Conservation (phyloP, 2,113 vertebrate species). For the Herpetotheres cachinnans region DNA sequence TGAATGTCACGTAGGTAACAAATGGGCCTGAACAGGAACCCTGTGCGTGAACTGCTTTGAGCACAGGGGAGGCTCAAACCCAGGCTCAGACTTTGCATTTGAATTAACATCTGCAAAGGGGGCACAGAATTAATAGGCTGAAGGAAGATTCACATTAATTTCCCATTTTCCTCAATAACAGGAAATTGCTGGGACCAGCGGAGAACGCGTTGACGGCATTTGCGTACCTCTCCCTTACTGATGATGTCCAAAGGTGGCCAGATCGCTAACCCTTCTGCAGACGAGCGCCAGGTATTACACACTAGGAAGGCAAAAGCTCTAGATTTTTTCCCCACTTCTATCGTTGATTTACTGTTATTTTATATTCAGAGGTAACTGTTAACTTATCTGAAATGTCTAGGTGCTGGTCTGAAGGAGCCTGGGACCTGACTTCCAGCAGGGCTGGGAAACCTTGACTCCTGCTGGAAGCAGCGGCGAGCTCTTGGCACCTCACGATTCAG, state of each 20-base stretch:
- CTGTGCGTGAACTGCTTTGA: background rate
- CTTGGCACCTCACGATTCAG: background rate
- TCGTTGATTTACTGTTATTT: background rate
- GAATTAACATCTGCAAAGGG: background rate
- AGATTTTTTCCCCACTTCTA: background rate
- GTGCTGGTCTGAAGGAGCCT: background rate
- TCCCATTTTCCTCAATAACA: background rate
- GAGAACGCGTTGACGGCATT: fast-evolving
- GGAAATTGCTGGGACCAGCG: background rate
- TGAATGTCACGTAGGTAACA: background rate
- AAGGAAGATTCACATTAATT: background rate
- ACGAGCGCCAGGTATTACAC: background rate
- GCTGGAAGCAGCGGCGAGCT: background rate
- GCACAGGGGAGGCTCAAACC: background rate
- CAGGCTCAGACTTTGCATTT: background rate
- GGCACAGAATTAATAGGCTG: background rate
- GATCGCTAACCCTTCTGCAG: background rate
- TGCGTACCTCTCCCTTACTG: background rate
- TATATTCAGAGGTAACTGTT: background rate
- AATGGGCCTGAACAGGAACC: background rate
- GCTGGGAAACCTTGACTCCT: background rate
- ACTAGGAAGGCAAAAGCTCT: background rate
- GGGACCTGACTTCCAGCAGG: background rate
- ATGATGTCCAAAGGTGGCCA: background rate
- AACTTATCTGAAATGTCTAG: background rate